phyloP scores from a whole-genome alignment of 92 coral and sea anemone genomes.

The Epizoanthus stellaris region DNA sequence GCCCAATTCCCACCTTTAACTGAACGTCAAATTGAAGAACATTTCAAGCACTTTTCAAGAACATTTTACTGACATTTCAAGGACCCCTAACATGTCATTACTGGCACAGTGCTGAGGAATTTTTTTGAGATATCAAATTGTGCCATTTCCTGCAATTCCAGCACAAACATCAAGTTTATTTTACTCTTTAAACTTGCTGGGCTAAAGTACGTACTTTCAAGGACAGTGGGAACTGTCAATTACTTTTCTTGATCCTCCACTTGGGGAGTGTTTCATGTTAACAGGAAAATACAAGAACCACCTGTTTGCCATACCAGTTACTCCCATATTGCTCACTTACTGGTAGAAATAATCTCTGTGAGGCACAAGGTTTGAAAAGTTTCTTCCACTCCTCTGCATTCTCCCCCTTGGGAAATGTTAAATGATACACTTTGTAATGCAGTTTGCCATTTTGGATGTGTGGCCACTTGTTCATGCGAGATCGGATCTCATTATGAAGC shows the following conservation, averaged over 20 bases:
- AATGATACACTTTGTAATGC: slow-evolving; percentile 72
- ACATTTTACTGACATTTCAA: too few relatives aligned
- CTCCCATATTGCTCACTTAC: slow-evolving; percentile 54
- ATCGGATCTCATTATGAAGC: slow-evolving; percentile 66
- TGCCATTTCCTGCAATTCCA: too few relatives aligned
- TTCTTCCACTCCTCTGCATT: slow-evolving; percentile 76
- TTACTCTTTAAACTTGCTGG: too few relatives aligned
- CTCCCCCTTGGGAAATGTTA: slow-evolving; percentile 77
- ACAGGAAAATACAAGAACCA: neutral
- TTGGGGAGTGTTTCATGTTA: neutral
- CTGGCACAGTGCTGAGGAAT: too few relatives aligned
- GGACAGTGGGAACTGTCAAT: too few relatives aligned
- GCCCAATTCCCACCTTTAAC: too few relatives aligned
- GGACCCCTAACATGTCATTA: too few relatives aligned
- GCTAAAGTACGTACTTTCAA: too few relatives aligned
- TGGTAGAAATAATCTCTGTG: slow-evolving; percentile 88
- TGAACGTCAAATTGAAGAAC: too few relatives aligned
- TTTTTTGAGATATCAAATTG: too few relatives aligned
- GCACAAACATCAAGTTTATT: too few relatives aligned
- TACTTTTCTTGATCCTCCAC: neutral
- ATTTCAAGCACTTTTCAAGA: too few relatives aligned
- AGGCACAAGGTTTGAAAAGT: slow-evolving; percentile 93
- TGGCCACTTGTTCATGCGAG: slow-evolving; percentile 68
- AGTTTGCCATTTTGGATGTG: slow-evolving; percentile 56
- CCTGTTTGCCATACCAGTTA: neutral